Evolutionary conservation across 2,888 invertebrate genomes (phyloP).

Genomic region (Drosophila prolongata): DNA sequence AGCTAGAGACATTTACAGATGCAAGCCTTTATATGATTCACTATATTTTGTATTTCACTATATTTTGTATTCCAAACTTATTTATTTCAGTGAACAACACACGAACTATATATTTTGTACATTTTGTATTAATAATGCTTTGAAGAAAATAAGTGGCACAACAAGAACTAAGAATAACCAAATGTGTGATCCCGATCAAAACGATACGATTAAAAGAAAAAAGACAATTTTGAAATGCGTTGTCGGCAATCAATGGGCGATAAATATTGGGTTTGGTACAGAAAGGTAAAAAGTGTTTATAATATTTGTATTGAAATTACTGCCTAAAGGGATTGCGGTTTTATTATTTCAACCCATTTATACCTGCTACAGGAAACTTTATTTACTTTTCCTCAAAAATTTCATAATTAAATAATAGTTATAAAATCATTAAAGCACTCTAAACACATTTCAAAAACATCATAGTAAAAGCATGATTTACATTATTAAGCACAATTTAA

Average conservation of each 20-base stretch:
- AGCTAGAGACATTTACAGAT: background rate
- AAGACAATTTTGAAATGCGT: constrained; percentile 2
- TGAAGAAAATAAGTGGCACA: constrained; percentile 1
- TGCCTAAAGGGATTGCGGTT: too few species aligned
- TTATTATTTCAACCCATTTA: too few species aligned
- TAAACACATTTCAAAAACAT: too few species aligned
- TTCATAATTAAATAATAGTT: too few species aligned
- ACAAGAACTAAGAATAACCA: constrained; percentile 18
- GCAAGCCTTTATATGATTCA: constrained; percentile 1
- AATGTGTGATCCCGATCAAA: constrained; percentile 34
- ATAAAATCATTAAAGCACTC: too few species aligned
- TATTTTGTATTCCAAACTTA: constrained; percentile 35
- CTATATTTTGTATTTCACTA: constrained; percentile 30
- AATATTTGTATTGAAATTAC: too few species aligned
- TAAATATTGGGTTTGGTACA: too few species aligned
- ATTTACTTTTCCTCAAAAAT: too few species aligned
- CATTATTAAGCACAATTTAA: too few species aligned
- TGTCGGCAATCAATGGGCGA: background rate
- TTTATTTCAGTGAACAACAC: constrained; percentile 23
- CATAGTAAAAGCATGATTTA: too few species aligned
- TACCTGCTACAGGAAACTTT: too few species aligned
- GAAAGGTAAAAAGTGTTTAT: too few species aligned
- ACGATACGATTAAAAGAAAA: constrained; percentile 15
- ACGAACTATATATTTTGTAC: constrained; percentile 23
- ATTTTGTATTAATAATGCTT: constrained; percentile 17